Percentiles rank a stretch among this genome's conserved stretches.
Conservation (phyloP, 2,113 vertebrate species). For the Dolichallabes microphthalmus region DNA sequence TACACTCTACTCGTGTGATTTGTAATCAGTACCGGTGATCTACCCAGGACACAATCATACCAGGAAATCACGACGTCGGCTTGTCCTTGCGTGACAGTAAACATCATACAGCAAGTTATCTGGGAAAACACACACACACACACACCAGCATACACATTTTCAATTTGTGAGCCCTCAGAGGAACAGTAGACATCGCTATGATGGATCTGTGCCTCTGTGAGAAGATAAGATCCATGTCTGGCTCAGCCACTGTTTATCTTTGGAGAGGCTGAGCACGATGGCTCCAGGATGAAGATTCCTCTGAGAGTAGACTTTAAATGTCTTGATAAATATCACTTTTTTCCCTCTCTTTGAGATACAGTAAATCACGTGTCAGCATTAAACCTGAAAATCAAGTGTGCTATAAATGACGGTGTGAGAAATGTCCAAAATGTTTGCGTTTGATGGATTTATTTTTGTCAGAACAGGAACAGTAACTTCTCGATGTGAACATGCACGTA, state of each 20-base stretch:
- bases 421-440: not conserved
- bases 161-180: slow-evolving; percentile 30
- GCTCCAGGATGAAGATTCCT: slow-evolving; percentile 15
- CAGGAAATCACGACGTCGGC: slow-evolving; percentile 3
- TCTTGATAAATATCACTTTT: slow-evolving; percentile 33
- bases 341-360: slow-evolving; percentile 3
- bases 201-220: slow-evolving; percentile 20
- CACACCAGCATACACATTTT: slow-evolving; percentile 30
- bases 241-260: slow-evolving; percentile 39
- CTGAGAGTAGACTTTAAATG: not conserved
- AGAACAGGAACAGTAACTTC: not conserved
- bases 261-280: slow-evolving; percentile 4
- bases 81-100: slow-evolving; percentile 40
- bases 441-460: not conserved
- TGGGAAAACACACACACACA: not conserved
- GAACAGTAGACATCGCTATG: slow-evolving; percentile 46
- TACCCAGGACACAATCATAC: not conserved
- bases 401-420: not conserved
- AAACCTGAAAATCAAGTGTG: not conserved
- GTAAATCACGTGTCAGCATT: not conserved
- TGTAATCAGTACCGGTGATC: not conserved
- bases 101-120: slow-evolving; percentile 3
- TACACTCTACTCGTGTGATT: not conserved
- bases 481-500: not conserved
- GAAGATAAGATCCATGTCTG: slow-evolving; percentile 50